Percentiles rank a stretch among this genome's conserved stretches.
phyloP scores from a whole-genome alignment of 2,113 vertebrate species.

The Eidolon helvum region DNA sequence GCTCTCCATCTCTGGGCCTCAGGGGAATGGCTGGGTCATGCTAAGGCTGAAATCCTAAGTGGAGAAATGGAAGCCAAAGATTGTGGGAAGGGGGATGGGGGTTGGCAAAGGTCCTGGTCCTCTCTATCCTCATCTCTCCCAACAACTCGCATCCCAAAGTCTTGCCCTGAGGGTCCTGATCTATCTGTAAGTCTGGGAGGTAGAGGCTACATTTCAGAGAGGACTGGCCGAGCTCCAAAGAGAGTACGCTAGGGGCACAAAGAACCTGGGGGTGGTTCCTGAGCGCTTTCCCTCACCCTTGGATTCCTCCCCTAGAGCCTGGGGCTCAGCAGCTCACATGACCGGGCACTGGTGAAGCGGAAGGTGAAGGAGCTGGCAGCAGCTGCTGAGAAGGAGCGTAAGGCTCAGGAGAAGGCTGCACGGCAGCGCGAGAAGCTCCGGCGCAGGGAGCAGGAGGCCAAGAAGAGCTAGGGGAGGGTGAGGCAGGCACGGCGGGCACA shows the following conservation, averaged over 20 bases:
- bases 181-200: background rate
- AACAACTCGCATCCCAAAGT: background rate
- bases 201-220: background rate
- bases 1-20: background rate
- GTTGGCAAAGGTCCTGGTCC: background rate
- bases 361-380: conserved; percentile 89
- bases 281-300: background rate
- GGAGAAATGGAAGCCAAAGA: background rate
- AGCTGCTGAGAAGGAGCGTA: conserved; percentile 88
- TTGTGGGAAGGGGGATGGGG: background rate
- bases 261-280: background rate
- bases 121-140: background rate
- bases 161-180: background rate
- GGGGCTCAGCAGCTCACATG: conserved; percentile 88
- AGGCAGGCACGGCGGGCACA: background rate
- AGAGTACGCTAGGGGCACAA: background rate
- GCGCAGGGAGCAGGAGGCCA: conserved; percentile 83
- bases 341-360: conserved; percentile 88
- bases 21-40: background rate
- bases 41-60: background rate
- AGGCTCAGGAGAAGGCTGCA: conserved; percentile 90
- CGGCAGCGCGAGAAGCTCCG: conserved; percentile 90
- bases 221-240: background rate
- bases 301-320: conserved; percentile 82
- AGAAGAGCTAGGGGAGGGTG: conserved; percentile 81